These are phyloP conservation scores for Gyrodactylus salaris DNA, from an alignment of 1,140 invertebrate species.

Conservation along the genomic window DNA sequence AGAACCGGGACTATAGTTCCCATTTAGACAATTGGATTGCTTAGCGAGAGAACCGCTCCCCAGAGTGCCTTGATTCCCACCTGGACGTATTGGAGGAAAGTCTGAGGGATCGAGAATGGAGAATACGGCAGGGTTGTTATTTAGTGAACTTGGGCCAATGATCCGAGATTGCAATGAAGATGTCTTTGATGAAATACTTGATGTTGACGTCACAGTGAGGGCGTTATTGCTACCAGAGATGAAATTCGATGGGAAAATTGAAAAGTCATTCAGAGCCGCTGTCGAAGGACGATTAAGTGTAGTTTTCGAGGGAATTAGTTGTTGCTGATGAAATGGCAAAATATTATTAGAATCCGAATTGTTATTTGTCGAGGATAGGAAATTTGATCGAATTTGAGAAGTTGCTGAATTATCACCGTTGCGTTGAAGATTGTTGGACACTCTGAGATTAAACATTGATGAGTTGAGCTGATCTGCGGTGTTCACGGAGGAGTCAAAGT, in stretches of 20 bases:
- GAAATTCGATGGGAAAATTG: too few species aligned
- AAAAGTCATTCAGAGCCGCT: too few species aligned
- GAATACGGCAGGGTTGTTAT: not conserved
- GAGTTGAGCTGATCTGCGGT: not conserved
- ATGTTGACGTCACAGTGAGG: not conserved
- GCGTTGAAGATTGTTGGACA: not conserved
- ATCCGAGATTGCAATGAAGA: not conserved
- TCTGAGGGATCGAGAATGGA: not conserved
- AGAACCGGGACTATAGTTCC: too few species aligned
- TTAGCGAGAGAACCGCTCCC: not conserved
- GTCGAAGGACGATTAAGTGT: too few species aligned
- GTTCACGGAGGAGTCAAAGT: not conserved
- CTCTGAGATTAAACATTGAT: not conserved
- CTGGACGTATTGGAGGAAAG: not conserved
- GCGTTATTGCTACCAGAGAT: not conserved
- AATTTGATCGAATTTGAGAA: not conserved
- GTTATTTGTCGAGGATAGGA: too few species aligned
- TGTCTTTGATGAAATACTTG: not conserved
- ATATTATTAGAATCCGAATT: too few species aligned
- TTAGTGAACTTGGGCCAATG: not conserved
- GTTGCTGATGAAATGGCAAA: too few species aligned
- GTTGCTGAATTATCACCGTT: not conserved
- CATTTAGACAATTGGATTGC: too few species aligned
- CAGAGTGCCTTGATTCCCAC: not conserved
- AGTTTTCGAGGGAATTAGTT: too few species aligned